Base-by-base conservation (phyloP, 2,113 vertebrate genomes). In the Danio rerio region DNA sequence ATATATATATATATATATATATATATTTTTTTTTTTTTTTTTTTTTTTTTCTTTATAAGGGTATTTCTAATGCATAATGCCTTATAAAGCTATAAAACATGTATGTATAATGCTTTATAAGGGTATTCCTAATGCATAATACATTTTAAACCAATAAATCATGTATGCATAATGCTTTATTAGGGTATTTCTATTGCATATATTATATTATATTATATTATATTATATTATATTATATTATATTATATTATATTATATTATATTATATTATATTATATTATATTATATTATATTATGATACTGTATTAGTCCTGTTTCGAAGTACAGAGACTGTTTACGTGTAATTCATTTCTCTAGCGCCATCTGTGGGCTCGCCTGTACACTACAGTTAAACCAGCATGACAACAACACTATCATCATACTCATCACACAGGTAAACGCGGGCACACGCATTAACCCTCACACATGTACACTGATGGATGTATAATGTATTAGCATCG, bases 341-440 rank as follows among this genome's bases (percentile, higher is more conserved):
- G 71, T 79, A 21, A 18, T 65, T 71, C 59, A 73, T 55, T 82
- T 89, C 68, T 81, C 86, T 59, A 74, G 79, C 49, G 47, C 72
- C 82, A 85, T 88, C 81, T 86, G 86, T 74, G 75, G 88, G 70
- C 70, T 88, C 75, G 61, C 80, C 1, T 88, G 83, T 18, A 77
- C 81, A 1, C 70, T 84, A 56, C 84, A 87, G 53, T 81, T 85
- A 10, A 58, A 72, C 7, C 58, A 58, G 15, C 82, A 81, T 18
- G 81, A 78, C 56, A 71, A 76, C 42, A 77, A 76, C 16, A 40
- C 31, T 0, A 10, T 86, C 53, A 87, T 86, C 21, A 70, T 47
- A 8, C 82, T 87, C 47, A 86, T 90, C 69, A 86, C 81, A 65
- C 80, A 85, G 85, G 86, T 83, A 18, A 10, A 21, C 52, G n/a